A percentile compares a stretch with the other conserved stretches of the same genome.
Evolutionary conservation across 2,113 vertebrate species (phyloP).

Genomic region (Abramis brama): DNA sequence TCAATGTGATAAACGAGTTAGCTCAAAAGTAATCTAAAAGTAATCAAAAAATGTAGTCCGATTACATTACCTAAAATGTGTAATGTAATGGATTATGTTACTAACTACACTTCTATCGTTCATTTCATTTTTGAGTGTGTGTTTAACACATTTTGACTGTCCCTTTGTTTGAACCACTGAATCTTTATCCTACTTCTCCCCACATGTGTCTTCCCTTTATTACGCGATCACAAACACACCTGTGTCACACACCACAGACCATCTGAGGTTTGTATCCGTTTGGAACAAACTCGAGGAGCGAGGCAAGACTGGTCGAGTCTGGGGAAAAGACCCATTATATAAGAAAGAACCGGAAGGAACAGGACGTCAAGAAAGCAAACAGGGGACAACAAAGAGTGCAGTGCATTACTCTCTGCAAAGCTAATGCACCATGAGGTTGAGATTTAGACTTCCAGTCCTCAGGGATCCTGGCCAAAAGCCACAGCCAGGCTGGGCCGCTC

Average conservation of each 20-base stretch:
- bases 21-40: too few species aligned
- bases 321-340: constrained; percentile 33
- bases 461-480: constrained; percentile 30
- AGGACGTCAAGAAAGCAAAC: constrained; percentile 14
- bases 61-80: too few species aligned
- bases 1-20: too few species aligned
- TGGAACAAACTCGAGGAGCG: background rate
- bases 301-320: constrained; percentile 6
- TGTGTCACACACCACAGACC: constrained; percentile 3
- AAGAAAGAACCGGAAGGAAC: constrained; percentile 34
- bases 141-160: constrained; percentile 39
- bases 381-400: background rate
- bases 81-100: too few species aligned
- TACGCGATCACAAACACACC: constrained; percentile 1
- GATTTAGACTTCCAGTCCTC: constrained; percentile 28
- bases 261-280: constrained; percentile 1
- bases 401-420: constrained; percentile 4
- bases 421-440: constrained; percentile 32
- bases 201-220: constrained; percentile 9
- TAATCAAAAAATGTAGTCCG: too few species aligned
- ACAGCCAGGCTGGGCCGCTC: constrained; percentile 24
- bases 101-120: background rate
- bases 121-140: background rate
- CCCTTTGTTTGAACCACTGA: constrained; percentile 63
- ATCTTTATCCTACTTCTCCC: background rate